Evolutionary conservation across 2,113 vertebrate species (phyloP).

Genomic region (Lagopus muta): DNA sequence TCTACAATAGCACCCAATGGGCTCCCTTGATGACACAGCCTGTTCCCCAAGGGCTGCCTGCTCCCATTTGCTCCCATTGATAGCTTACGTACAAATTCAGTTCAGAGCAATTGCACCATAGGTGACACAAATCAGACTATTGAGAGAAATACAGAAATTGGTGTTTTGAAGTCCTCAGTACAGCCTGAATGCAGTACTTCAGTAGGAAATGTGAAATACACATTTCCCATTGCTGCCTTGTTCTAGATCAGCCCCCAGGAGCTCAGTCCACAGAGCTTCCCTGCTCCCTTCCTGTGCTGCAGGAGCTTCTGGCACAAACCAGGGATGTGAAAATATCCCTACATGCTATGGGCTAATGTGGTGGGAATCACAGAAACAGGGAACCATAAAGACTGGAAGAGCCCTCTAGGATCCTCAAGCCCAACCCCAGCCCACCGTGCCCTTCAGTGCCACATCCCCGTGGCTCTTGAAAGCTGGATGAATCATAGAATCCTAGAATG

Average conservation of each 20-base stretch:
- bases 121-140: background rate
- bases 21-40: fast-evolving
- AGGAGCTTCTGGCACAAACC: no score
- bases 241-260: background rate
- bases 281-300: background rate
- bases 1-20: fast-evolving
- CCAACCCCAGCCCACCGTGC: no score
- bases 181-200: background rate
- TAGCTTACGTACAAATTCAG: background rate
- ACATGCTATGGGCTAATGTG: no score
- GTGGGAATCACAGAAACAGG: no score
- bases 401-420: no score
- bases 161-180: background rate
- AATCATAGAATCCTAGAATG: background rate
- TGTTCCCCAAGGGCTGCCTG: background rate
- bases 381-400: no score
- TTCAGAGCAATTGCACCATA: fast-evolving
- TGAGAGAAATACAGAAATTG: fast-evolving
- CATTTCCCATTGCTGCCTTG: background rate
- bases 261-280: background rate
- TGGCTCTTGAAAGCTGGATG: background rate
- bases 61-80: background rate
- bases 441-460: no score
- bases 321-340: no score
- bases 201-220: background rate